Percentiles rank a stretch among this genome's conserved stretches.
These are phyloP conservation scores for Lacanobia wlatinum DNA, from an alignment of 2,888 invertebrate species.

Conservation along the genomic window DNA sequence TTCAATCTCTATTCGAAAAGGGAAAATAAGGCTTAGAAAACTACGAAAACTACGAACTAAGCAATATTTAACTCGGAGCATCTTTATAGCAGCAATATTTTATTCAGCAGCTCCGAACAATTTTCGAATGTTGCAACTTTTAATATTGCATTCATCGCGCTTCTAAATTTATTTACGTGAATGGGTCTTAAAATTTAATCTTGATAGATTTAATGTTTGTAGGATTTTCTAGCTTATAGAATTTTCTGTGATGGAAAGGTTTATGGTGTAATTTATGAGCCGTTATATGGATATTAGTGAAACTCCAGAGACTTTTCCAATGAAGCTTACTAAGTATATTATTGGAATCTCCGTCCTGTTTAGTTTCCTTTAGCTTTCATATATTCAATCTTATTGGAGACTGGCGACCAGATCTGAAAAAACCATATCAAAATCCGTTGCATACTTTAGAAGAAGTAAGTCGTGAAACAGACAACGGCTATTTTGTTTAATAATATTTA, in stretches of 20 bases:
- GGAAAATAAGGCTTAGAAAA: constrained; percentile 7
- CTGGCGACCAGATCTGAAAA: too few species aligned
- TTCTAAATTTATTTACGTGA: not conserved
- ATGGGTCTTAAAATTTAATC: constrained; percentile 15
- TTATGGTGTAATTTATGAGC: constrained; percentile 29
- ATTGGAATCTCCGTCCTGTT: not conserved
- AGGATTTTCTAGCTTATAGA: constrained; percentile 20
- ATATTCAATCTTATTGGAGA: not conserved
- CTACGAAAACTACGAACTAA: not conserved
- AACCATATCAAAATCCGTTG: too few species aligned
- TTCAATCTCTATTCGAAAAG: constrained; percentile 4
- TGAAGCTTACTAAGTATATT: constrained; percentile 17
- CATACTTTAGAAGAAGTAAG: too few species aligned
- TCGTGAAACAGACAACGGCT: too few species aligned
- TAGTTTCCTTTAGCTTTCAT: not conserved
- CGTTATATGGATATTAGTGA: not conserved
- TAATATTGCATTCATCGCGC: constrained; percentile 12
- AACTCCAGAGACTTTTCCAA: constrained; percentile 15
- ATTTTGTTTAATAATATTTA: too few species aligned
- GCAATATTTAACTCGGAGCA: not conserved
- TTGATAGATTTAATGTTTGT: constrained; percentile 20
- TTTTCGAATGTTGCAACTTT: not conserved
- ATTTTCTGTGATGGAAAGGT: constrained; percentile 6
- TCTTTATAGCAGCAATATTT: not conserved
- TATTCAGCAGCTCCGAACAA: not conserved